A percentile compares a stretch with the other conserved stretches of the same genome.
Conservation (phyloP, 2,113 vertebrate species). For the Hyaena hyaena region DNA sequence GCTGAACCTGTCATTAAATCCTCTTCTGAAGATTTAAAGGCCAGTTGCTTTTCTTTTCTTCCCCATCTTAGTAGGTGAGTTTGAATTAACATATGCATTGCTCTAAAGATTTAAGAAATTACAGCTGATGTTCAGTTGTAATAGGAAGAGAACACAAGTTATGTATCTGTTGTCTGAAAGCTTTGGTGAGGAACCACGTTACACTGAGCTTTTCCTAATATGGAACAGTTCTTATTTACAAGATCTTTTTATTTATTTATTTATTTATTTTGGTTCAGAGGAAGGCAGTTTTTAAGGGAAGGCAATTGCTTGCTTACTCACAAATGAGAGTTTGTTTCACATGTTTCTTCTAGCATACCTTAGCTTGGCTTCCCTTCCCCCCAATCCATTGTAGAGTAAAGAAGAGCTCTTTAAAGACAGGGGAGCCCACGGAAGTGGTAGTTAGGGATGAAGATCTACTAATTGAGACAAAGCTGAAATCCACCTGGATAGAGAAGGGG, state of each 20-base stretch:
- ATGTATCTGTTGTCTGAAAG: not conserved
- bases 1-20: slow-evolving; percentile 73
- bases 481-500: not conserved
- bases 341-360: not conserved
- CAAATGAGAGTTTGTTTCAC: not conserved
- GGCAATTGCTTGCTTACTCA: not conserved
- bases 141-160: slow-evolving; percentile 25
- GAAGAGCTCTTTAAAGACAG: not conserved
- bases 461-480: not conserved
- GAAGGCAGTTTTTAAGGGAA: not conserved
- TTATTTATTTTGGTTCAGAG: slow-evolving; percentile 20
- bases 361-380: not conserved
- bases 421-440: not conserved
- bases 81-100: slow-evolving; percentile 12
- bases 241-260: not conserved
- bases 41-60: slow-evolving; percentile 40
- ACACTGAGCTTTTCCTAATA: not conserved
- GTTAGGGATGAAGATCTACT: not conserved
- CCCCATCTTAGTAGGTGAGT: slow-evolving; percentile 22
- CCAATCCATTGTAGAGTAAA: not conserved
- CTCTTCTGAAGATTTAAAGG: slow-evolving; percentile 61
- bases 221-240: not conserved
- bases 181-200: not conserved
- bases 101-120: slow-evolving; percentile 37
- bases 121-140: not conserved